phyloP scores from a whole-genome alignment of 2,113 vertebrate species.

The Tragelaphus buxtoni region DNA sequence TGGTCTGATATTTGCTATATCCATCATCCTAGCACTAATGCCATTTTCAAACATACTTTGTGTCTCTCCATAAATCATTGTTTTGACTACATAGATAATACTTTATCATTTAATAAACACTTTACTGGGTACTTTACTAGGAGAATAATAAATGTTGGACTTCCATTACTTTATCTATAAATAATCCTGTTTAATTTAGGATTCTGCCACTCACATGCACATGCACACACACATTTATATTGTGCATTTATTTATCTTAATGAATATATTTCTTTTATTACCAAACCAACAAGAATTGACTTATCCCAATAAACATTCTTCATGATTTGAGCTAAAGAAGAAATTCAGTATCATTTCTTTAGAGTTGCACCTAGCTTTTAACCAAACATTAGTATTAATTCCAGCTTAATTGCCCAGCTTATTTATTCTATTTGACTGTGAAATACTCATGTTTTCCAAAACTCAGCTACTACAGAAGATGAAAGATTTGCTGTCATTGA shows the following conservation, averaged over 20 bases:
- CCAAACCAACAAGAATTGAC: neutral
- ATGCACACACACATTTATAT: neutral
- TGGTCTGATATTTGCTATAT: neutral
- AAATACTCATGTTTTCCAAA: neutral
- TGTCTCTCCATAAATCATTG: neutral
- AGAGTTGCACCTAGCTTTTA: neutral
- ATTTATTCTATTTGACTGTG: conserved; percentile 6
- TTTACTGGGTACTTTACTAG: neutral
- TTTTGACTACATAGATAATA: neutral
- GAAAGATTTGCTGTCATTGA: neutral
- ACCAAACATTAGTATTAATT: neutral
- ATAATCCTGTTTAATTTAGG: neutral
- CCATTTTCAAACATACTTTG: neutral
- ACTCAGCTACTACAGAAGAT: neutral
- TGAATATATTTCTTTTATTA: neutral
- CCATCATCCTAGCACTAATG: neutral
- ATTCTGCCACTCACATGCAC: neutral
- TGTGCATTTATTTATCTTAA: neutral
- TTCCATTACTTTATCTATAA: neutral
- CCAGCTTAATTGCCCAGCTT: neutral
- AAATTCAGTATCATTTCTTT: conserved; percentile 1
- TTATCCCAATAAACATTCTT: neutral
- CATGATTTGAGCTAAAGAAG: conserved; percentile 16
- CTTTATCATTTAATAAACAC: neutral
- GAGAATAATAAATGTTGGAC: neutral